phyloP scores from a whole-genome alignment of 2,113 vertebrate genomes.

The Neogale vison region DNA sequence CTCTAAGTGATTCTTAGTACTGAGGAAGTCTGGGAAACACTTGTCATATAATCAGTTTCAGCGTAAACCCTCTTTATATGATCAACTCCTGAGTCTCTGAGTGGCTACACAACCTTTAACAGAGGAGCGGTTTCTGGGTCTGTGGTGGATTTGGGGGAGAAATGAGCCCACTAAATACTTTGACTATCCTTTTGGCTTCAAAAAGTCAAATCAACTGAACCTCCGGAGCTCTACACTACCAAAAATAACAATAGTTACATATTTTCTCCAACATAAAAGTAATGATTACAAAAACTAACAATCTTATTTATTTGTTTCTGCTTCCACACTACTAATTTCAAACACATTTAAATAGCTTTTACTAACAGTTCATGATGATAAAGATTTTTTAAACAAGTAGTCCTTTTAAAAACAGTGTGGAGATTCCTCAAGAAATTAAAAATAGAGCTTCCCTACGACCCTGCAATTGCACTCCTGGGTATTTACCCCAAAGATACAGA shows the following conservation, averaged over 20 bases:
- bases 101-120: not conserved
- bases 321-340: not conserved
- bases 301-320: not conserved
- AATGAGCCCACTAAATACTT: constrained; percentile 11
- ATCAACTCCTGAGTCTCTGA: not conserved
- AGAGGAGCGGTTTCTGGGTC: not conserved
- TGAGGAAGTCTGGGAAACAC: not conserved
- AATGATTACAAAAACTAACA: not conserved
- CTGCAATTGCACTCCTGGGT: no score
- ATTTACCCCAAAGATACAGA: no score
- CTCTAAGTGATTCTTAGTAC: not conserved
- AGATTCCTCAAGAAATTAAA: no score
- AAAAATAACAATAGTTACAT: constrained; percentile 12
- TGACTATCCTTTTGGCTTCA: not conserved
- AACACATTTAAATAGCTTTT: constrained; percentile 16
- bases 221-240: not conserved
- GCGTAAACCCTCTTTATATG: not conserved
- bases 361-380: not conserved
- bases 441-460: no score
- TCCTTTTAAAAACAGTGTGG: no score
- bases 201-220: not conserved
- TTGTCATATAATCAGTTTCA: not conserved
- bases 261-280: constrained; percentile 5
- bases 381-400: not conserved
- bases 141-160: not conserved